Conservation (phyloP, 2,888 invertebrate genomes). For the Perizoma affinitatum region DNA sequence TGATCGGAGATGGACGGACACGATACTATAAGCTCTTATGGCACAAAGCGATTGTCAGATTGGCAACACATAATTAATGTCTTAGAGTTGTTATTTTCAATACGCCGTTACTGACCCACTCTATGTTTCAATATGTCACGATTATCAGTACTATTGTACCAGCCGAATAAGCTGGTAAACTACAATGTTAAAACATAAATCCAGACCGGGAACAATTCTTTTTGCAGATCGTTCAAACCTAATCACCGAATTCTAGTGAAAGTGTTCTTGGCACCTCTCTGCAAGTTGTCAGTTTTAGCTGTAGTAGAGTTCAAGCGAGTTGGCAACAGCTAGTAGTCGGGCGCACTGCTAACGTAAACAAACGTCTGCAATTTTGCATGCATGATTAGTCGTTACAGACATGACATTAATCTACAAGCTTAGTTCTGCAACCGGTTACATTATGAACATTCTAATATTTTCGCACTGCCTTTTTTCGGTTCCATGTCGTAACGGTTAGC, state of each 20-base stretch:
- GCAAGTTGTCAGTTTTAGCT: slow-evolving; percentile 8
- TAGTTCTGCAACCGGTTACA: slow-evolving; percentile 11
- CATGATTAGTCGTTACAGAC: slow-evolving; percentile 47
- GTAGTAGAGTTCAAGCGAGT: slow-evolving; percentile 13
- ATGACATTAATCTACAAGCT: slow-evolving; percentile 38
- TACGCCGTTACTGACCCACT: slow-evolving; percentile 13
- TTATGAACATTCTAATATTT: slow-evolving; percentile 21
- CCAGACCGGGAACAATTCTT: neutral
- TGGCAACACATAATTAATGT: slow-evolving; percentile 14
- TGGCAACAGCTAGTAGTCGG: slow-evolving; percentile 31
- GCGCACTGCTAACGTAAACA: slow-evolving; percentile 59
- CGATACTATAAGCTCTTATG: slow-evolving; percentile 5
- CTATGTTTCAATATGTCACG: neutral
- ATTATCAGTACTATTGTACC: neutral
- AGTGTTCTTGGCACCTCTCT: slow-evolving; percentile 7
- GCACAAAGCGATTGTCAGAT: slow-evolving; percentile 6
- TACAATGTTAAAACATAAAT: no score
- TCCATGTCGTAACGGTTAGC: slow-evolving; percentile 89
- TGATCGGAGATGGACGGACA: slow-evolving; percentile 2
- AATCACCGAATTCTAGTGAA: slow-evolving; percentile 1
- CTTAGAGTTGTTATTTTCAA: slow-evolving; percentile 10
- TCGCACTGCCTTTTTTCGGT: slow-evolving; percentile 45
- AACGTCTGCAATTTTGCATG: slow-evolving; percentile 49
- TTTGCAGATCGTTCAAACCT: neutral
- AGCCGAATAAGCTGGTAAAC: no score